Base-by-base conservation (phyloP, 2,888 invertebrate species). In the Rotaria sp. region DNA sequence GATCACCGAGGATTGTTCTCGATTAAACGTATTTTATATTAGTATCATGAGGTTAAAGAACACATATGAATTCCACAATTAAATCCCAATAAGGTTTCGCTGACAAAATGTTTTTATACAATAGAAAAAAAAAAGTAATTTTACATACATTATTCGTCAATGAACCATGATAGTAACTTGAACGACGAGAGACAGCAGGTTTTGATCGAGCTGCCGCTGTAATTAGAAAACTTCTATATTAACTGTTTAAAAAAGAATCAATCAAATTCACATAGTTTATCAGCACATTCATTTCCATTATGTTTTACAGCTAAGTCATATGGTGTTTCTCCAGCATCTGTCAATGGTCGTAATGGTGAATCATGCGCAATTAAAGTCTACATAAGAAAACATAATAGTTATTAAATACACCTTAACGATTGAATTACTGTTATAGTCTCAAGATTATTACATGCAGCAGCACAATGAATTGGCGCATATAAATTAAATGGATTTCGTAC, bases 261-360 rank as follows among this genome's bases (percentile, higher is more conserved):
- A n/a, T 13, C 1, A 8, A 4, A 26, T 45, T 45, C 24, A 80
- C 80, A 45, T 45, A 80, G 5, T 80, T 26, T 45, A 45, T 41
- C n/a, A 1, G 15, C 21, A 45, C 41, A 41, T 13, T 80, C 80
- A n/a, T 0, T 26, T 26, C 24, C 80, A n/a, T n/a, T 11, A 45
- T 80, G 80, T 80, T 80, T 80, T 45, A 80, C n/a, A 13, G 80
- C 80, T 45, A 80, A n/a, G 41, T 80, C 80, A 45, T 80, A 80
- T 10, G 80, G 80, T 35, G 80, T 80, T 45, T 80, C 41, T 2
- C 41, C 26, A 41, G 45, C 35, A 45, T 80, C 80, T n/a, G 80
- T 80, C n/a, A 80, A 80, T 80, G 80, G 80, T 26, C 80, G 80
- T 80, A 80, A 26, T n/a, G 80, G 80, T 45, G 80, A 80, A 80